A percentile compares a stretch with the other conserved stretches of the same genome.
phyloP scores from a whole-genome alignment of 2,888 invertebrate species.

The Strigamia crassipes region DNA sequence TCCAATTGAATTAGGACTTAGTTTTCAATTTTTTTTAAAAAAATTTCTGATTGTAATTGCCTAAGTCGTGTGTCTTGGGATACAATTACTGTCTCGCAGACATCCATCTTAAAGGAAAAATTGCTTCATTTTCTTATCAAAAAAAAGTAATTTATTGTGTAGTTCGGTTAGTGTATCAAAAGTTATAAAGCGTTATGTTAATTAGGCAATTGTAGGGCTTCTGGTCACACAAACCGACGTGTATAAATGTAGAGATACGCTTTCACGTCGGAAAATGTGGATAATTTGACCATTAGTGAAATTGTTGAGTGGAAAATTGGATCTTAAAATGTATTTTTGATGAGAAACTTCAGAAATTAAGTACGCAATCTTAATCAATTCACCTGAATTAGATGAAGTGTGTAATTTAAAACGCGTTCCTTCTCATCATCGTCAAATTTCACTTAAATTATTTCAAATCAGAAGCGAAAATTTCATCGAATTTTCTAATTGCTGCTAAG shows the following conservation, averaged over 20 bases:
- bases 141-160: too few species aligned
- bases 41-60: not conserved
- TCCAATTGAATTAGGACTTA: not conserved
- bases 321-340: conserved; percentile 19
- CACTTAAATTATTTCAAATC: too few species aligned
- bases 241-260: not conserved
- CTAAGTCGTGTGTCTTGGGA: not conserved
- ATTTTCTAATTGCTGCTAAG: too few species aligned
- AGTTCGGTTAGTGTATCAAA: too few species aligned
- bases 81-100: too few species aligned
- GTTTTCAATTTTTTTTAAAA: not conserved
- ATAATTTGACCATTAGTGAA: conserved; percentile 6
- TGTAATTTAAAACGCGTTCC: not conserved
- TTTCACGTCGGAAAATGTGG: not conserved
- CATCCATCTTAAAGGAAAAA: too few species aligned
- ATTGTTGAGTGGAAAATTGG: not conserved
- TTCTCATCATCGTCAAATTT: not conserved
- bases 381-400: not conserved
- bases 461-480: too few species aligned
- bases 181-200: too few species aligned
- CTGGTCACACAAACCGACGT: not conserved
- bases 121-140: too few species aligned
- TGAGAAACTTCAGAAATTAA: not conserved
- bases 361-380: not conserved
- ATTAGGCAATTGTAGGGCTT: too few species aligned